Evolutionary conservation across 2,797 vertebrate genomes (phyloP), one percentile per base, ranked within the genome.

Genomic region (Malurus splendens): DNA sequence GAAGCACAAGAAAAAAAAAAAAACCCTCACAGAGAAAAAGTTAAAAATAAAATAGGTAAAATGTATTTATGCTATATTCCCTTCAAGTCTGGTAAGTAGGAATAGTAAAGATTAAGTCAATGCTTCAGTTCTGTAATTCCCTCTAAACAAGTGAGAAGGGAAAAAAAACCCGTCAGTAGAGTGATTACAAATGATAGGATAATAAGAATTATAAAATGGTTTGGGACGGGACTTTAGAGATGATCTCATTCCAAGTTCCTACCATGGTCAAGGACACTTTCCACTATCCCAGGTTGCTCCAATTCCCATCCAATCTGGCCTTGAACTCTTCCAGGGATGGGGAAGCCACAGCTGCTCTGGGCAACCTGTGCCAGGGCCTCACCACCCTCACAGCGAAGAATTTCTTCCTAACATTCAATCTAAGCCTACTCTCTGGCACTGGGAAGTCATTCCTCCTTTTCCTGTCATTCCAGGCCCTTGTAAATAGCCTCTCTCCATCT

Each of bases 31-130:
- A 17, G 30, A 82, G 28, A 45, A 90, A 56, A 82, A 80, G 65
- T 66, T 82, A 82, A 82, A 92, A 89, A 87, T 77, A 91, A 90
- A 85, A 77, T 4, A 87, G 61, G 70, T 85, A 85, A 88, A 82
- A 68, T 22, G 15, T 54, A 72, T 78, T 60, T 81, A 60, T 64
- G 85, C n/a, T 71, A 25, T 33, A 77, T 62, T 67, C 27, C 15
- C 19, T 74, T 89, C 38, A 61, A 81, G 36, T 66, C 27, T 87
- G 60, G 36, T 59, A 79, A 87, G 30, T 3, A 86, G 45, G 30
- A 83, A 62, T 3, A 52, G 7, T 54, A 45, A 64, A 66, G 55
- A 85, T 79, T 41, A 88, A 61, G 57, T 61, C 2, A 6, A 47
- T 57, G 47, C n/a, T 72, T 78, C 33, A 38, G 22, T 39, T 86